Percentiles rank a stretch among this genome's conserved stretches.
phyloP scores from a whole-genome alignment of 2,113 vertebrate genomes.

The human (Homo sapiens) region GRCh38 chr9:100851001-100851500 shows the following conservation, averaged over 20 bases:
- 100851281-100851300: not conserved
- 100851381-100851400: not conserved
- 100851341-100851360: not conserved
- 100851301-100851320: not conserved
- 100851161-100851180: not conserved
- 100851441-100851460: not conserved
- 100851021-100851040: not conserved
- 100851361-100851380: not conserved
- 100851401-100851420: not conserved
- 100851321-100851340: not conserved
- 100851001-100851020: not conserved
- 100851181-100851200: not conserved
- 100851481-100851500: not conserved
- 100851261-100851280: not conserved
- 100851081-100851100: not conserved
- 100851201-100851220: not conserved
- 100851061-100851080: not conserved
- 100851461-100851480: not conserved
- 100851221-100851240: not conserved
- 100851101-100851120: not conserved
- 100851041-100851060: not conserved
- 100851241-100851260: not conserved
- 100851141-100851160: constrained; percentile 8
- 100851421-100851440: not conserved
- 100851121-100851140: not conserved